Base-by-base conservation (phyloP, 2,113 vertebrate genomes). In the Picathartes gymnocephalus region DNA sequence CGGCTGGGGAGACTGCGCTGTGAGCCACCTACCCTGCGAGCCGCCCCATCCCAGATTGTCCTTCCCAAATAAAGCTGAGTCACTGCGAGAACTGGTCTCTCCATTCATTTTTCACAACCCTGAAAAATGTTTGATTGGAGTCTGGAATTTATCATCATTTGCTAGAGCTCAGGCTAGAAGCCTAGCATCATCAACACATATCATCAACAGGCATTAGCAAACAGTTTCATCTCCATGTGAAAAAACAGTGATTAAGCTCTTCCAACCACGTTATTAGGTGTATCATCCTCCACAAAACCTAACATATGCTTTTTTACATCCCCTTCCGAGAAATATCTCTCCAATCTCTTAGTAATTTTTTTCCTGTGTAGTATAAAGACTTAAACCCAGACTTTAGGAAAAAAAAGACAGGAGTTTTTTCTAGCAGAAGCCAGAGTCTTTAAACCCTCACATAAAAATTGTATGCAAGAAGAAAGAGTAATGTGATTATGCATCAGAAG, bases 51-150 rank as follows among this genome's bases (percentile, higher is more conserved):
- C n/a, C n/a, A n/a, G n/a, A n/a, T n/a, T n/a, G n/a, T n/a, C n/a
- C n/a, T n/a, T n/a, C n/a, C n/a, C n/a, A n/a, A n/a, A n/a, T n/a
- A n/a, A n/a, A n/a, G n/a, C n/a, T n/a, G n/a, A n/a, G n/a, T n/a
- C n/a, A n/a, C n/a, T n/a, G n/a, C n/a, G n/a, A n/a, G n/a, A n/a
- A n/a, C n/a, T n/a, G n/a, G n/a, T n/a, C n/a, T n/a, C n/a, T n/a
- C n/a, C n/a, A n/a, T n/a, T n/a, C n/a, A n/a, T n/a, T n/a, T n/a
- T n/a, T n/a, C n/a, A n/a, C n/a, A n/a, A n/a, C n/a, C n/a, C n/a
- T 77, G 66, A 87, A 91, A 90, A 58, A 80, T 48, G 25, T 76
- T 85, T 91, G 37, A 89, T 95, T 89, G 77, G 74, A 86, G 62
- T 47, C 78, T 88, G 74, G 81, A 85, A 66, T 91, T 70, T 82